Evolutionary conservation across 2,113 vertebrate species (phyloP), one percentile per base, ranked within the genome.

Genomic region (Chitala chitala): DNA sequence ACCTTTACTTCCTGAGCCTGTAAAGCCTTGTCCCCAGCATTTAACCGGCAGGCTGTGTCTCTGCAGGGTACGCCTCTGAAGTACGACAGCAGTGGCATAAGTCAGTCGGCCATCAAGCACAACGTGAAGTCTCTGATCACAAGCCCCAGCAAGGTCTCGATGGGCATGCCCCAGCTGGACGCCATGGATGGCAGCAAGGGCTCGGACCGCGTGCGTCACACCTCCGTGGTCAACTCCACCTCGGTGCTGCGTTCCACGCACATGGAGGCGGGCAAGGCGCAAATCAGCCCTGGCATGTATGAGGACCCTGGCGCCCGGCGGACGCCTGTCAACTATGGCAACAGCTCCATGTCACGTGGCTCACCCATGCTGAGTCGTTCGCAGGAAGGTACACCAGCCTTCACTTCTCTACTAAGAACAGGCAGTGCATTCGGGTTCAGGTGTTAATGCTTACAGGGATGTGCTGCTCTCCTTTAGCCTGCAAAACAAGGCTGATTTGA

Each of bases 71-170:
- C 95, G 75, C 88, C 94, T 76, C 89, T 96, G 86, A 96, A 95
- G 79, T 94, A 91, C 72, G 94, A 95, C 81, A 90, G 84, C 83
- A 88, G 80, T 48, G 86, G 89, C 76, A 84, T 88, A 77, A 79
- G 81, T 83, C 95, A 95, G 80, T 89, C 95, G 13, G 86, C 94
- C 74, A 97, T 98, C 87, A 99, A 99, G 87, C 98, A 99, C 87
- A 98, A 98, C 50, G 98, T 99, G 78, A 99, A 98, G 88, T 98
- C 96, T 61, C 88, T 99, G 64, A 96, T 99, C 86, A 96, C 95
- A 65, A 94, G 93, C 81, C 93, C 96, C 36, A 88, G 87, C 80
- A 98, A 96, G 81, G 88, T 94, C 40, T 78, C 93, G 40, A 94
- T 94, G 68, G 86, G 84, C 74, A 89, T 98, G 88, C 89, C 94